Percentiles rank a stretch among this genome's conserved stretches.
Conservation (phyloP, 2,113 vertebrate genomes). For the Patagioenas fasciata region DNA sequence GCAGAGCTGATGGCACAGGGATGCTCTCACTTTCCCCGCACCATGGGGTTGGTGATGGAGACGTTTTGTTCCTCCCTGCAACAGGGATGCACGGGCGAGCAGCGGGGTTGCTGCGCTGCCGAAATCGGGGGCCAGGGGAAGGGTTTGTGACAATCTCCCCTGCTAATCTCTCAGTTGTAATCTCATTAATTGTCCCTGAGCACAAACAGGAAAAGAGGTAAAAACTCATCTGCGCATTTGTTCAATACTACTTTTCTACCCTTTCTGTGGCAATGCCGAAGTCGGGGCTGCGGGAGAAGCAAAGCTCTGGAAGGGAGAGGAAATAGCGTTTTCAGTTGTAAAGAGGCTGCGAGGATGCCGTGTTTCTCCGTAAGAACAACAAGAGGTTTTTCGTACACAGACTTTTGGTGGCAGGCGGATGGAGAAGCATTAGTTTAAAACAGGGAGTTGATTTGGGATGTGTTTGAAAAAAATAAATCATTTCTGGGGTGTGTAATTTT, state of each 20-base stretch:
- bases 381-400: not conserved
- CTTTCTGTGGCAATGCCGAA: not conserved
- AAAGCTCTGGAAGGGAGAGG: not conserved
- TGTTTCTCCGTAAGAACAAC: not conserved
- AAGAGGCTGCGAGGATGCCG: not conserved
- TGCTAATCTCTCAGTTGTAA: not conserved
- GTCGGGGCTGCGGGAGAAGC: not conserved
- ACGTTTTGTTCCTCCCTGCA: not conserved
- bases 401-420: not conserved
- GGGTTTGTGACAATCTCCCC: not conserved
- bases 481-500: not conserved
- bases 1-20: not conserved
- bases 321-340: not conserved
- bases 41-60: not conserved
- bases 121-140: not conserved
- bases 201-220: conserved; percentile 39
- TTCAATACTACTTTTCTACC: not conserved
- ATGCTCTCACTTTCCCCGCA: rapidly evolving
- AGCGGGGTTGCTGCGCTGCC: rapidly evolving
- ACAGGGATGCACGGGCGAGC: not conserved
- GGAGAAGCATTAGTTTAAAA: not conserved
- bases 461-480: rapidly evolving
- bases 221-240: not conserved
- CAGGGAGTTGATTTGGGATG: not conserved
- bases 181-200: conserved; percentile 54